Evolutionary conservation across 2,113 vertebrate species (phyloP).

Genomic region (Plectropomus leopardus): DNA sequence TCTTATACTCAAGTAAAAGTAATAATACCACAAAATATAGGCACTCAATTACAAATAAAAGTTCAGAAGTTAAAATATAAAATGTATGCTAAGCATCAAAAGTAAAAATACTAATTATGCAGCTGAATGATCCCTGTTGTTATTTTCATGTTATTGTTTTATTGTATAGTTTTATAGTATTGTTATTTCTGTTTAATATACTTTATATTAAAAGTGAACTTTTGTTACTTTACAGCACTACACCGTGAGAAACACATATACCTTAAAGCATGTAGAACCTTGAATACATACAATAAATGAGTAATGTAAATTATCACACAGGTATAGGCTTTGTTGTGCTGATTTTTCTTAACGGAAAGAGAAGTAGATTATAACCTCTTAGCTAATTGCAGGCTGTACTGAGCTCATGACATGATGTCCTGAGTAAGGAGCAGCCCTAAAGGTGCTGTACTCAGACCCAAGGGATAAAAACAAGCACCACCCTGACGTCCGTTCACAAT

Average conservation of each 20-base stretch:
- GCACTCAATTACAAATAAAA: neutral
- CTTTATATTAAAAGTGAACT: too few species aligned
- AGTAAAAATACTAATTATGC: too few species aligned
- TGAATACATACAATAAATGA: too few species aligned
- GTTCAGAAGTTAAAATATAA: neutral
- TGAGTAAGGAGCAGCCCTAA: neutral
- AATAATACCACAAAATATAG: neutral
- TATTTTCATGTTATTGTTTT: neutral
- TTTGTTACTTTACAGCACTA: too few species aligned
- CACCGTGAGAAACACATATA: neutral
- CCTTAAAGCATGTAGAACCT: neutral
- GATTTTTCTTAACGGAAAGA: neutral
- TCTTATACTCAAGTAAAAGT: neutral
- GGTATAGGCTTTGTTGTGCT: neutral
- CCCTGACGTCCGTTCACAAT: constrained; percentile 28
- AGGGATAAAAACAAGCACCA: constrained; percentile 30
- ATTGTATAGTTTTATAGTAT: too few species aligned
- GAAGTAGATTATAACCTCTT: neutral
- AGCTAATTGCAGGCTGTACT: neutral
- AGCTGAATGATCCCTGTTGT: neutral
- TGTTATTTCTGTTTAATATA: too few species aligned
- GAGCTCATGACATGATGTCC: neutral
- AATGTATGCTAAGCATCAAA: neutral
- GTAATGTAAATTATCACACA: too few species aligned
- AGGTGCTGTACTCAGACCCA: constrained; percentile 37